phyloP scores from a whole-genome alignment of 1,140 invertebrate species.

The Sarcophaga bullata region DNA sequence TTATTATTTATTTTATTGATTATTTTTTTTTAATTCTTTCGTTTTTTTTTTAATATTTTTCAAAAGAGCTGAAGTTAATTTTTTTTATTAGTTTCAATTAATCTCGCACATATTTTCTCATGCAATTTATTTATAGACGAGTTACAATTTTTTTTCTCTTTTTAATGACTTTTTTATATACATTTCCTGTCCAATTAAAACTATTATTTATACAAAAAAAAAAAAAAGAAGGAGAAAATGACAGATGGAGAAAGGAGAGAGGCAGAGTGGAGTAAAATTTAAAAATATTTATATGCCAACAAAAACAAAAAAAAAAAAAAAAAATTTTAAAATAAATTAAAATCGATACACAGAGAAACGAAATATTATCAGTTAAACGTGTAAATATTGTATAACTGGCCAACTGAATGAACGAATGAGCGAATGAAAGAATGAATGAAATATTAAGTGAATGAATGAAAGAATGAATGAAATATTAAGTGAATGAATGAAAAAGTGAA shows the following conservation, averaged over 20 bases:
- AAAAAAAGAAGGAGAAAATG: not conserved
- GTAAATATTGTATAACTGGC: not conserved
- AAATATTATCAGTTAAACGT: not conserved
- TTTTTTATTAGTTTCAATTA: slow-evolving; percentile 21
- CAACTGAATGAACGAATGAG: not conserved
- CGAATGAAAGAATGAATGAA: not conserved
- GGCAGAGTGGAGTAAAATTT: not conserved
- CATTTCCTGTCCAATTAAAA: slow-evolving; percentile 1
- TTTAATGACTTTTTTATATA: not conserved
- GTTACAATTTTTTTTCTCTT: not conserved
- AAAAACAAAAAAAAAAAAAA: not conserved
- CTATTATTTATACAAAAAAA: not conserved
- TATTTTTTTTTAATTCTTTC: not conserved
- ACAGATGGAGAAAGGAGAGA: not conserved
- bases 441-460: not conserved
- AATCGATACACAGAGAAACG: not conserved
- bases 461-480: not conserved
- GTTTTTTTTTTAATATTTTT: slow-evolving; percentile 12
- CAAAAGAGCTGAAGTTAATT: not conserved
- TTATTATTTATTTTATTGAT: not conserved
- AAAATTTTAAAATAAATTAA: not conserved
- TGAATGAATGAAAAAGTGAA: not conserved
- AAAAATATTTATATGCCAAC: no score
- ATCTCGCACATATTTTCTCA: not conserved
- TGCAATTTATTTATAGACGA: not conserved